Evolutionary conservation across 2,113 vertebrate genomes (phyloP).

Genomic region (Bucco capensis): DNA sequence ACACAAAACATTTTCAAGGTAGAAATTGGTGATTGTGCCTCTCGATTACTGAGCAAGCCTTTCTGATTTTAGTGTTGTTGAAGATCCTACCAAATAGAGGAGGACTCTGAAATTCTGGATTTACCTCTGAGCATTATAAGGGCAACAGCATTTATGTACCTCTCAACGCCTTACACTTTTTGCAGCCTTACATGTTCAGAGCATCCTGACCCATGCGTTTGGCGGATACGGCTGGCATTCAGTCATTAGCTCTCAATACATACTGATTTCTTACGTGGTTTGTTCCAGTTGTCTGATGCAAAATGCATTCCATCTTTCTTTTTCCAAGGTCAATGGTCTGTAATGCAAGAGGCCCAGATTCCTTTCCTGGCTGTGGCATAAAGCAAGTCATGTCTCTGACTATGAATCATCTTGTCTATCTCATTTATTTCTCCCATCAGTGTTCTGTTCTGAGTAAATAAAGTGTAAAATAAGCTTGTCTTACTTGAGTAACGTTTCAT

Average conservation of each 20-base stretch:
- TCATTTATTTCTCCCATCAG: slow-evolving; percentile 15
- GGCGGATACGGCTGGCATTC: background rate
- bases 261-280: background rate
- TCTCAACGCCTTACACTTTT: background rate
- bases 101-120: background rate
- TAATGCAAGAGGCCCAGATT: background rate
- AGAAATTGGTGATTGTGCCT: background rate
- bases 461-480: slow-evolving; percentile 48
- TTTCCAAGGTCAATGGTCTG: background rate
- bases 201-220: background rate
- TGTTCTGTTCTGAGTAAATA: slow-evolving; percentile 34
- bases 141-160: background rate
- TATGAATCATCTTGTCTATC: background rate
- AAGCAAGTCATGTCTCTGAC: background rate
- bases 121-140: background rate
- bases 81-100: background rate
- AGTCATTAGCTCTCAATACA: background rate
- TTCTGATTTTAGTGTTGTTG: background rate
- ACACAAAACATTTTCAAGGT: background rate
- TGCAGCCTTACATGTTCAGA: background rate
- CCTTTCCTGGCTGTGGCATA: background rate
- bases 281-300: background rate
- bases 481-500: slow-evolving; percentile 12
- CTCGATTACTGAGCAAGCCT: background rate
- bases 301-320: background rate